Conservation (phyloP, 2,797 vertebrate genomes). For the Microchirus variegatus region DNA sequence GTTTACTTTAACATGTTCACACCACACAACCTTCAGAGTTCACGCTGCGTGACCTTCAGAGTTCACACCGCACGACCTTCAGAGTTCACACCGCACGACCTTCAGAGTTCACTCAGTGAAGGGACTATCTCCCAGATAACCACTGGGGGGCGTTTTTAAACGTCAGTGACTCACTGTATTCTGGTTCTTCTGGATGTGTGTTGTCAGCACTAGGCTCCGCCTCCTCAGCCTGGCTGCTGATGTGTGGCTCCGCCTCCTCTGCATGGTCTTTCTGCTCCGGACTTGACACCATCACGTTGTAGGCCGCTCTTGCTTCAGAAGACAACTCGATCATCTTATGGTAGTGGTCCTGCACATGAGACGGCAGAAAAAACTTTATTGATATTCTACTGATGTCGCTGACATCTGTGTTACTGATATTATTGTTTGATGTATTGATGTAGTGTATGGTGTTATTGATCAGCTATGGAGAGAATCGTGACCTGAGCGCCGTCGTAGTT, state of each 20-base stretch:
- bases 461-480: conserved; percentile 31
- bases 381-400: no score
- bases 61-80: no score
- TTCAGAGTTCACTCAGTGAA: no score
- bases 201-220: conserved; percentile 44
- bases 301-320: conserved; percentile 88
- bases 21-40: no score
- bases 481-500: conserved; percentile 99
- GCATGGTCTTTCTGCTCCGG: conserved; percentile 60
- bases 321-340: conserved; percentile 96
- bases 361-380: neutral
- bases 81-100: no score
- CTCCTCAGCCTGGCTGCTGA: conserved; percentile 31
- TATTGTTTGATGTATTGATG: no score
- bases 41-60: no score
- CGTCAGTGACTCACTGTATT: conserved; percentile 85
- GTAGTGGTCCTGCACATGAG: conserved; percentile 86
- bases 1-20: neutral
- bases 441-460: no score
- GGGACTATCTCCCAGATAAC: no score
- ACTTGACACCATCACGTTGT: conserved; percentile 88
- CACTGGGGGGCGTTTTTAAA: no score
- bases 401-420: no score
- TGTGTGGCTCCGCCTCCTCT: conserved; percentile 39
- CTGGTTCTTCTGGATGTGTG: conserved; percentile 80